Evolutionary conservation across 2,888 invertebrate genomes (phyloP), one percentile per base, ranked within the genome.

Genomic region (Luperina testacea): DNA sequence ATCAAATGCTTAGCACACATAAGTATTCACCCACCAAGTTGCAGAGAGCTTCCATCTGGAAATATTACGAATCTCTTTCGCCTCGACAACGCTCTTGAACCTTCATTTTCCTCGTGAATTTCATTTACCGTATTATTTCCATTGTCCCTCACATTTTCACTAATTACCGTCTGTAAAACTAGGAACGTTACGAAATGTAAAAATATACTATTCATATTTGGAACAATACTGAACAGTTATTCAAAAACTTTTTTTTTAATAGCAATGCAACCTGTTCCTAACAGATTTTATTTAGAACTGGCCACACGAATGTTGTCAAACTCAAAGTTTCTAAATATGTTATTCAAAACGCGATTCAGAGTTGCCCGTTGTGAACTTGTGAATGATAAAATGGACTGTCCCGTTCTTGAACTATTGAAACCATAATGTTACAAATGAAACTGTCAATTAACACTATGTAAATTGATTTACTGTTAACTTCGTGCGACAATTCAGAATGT

Each of bases 21-120:
- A 87, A 90, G 85, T 91, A 88, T 87, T 87, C 85, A 94, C 95
- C 90, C 91, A 97, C 97, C 97, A 90, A 97, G 96, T 95, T 97
- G 97, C 81, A 97, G 90, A 80, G 97, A 97, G 91, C 97, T 97
- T 80, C 97, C 97, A 85, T 97, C 97, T 72, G 97, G 97, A 93
- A 97, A 97, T 90, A 97, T 95, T 91, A 97, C 90, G 92, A 97
- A 97, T 91, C 97, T 97, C 93, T 97, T 97, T 89, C 95, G 95
- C 87, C 97, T 95, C 57, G 97, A 97, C 90, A 97, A 91, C 72
- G 93, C 87, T 88, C 91, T 93, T 76, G 94, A 91, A 86, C 86
- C 88, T 80, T 89, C 91, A 90, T 92, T 93, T 86, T 85, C 89
- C 72, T 88, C 91, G 61, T 86, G 87, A 88, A 91, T 91, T 78